These are phyloP conservation scores for Myrmecophaga tridactyla DNA, from an alignment of 2,113 vertebrate species.

Conservation along the genomic window DNA sequence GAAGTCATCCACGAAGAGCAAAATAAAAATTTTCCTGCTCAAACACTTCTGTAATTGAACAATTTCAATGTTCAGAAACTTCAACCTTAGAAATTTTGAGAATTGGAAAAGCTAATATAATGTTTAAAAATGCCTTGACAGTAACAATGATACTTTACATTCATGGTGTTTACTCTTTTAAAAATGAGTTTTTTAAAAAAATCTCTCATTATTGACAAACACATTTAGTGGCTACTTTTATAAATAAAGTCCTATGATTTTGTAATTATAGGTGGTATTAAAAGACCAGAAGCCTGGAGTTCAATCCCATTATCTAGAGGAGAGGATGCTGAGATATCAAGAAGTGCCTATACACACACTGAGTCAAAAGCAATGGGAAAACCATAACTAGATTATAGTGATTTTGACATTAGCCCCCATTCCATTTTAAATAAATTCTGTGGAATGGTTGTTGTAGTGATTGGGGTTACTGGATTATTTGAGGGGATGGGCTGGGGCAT, in stretches of 20 bases:
- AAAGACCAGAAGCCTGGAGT: neutral
- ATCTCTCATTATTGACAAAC: neutral
- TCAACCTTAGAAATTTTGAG: neutral
- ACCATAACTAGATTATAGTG: neutral
- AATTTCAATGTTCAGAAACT: neutral
- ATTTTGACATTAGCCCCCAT: neutral
- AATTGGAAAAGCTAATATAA: neutral
- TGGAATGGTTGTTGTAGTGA: neutral
- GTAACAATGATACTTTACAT: neutral
- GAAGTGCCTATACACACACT: neutral
- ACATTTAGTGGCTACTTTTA: neutral
- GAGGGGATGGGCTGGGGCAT: rapidly evolving
- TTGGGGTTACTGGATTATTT: neutral
- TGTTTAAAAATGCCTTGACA: neutral
- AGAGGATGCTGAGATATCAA: neutral
- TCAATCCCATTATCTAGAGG: neutral
- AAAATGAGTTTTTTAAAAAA: neutral
- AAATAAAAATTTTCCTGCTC: neutral
- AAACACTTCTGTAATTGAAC: neutral
- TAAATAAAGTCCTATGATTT: neutral
- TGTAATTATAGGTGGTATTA: neutral
- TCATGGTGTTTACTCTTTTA: neutral
- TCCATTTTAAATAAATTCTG: neutral
- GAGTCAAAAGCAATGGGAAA: neutral
- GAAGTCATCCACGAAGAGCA: neutral